phyloP scores from a whole-genome alignment of 2,113 vertebrate genomes.

The Ailuropoda melanoleuca region DNA sequence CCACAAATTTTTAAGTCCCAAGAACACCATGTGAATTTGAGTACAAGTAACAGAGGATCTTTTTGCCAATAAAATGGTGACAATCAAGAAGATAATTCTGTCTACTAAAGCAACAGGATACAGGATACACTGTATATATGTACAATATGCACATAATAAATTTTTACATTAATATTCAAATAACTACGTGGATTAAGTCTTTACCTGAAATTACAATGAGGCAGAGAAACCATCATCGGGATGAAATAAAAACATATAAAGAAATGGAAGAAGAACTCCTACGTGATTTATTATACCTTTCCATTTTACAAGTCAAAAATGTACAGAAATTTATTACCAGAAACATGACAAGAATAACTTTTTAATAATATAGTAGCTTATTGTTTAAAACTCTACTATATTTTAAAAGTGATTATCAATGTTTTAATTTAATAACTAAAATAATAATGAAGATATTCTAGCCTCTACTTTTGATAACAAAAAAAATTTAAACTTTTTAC shows the following conservation, averaged over 20 bases:
- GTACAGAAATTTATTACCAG: neutral
- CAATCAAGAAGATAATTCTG: conserved; percentile 1
- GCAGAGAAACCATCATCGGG: neutral
- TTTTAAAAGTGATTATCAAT: conserved; percentile 38
- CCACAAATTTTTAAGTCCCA: neutral
- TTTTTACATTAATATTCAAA: conserved; percentile 41
- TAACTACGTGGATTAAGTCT: neutral
- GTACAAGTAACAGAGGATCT: conserved; percentile 14
- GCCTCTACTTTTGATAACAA: conserved; percentile 11
- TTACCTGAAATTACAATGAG: neutral
- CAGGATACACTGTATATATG: too few species aligned
- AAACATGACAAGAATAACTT: neutral
- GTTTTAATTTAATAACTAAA: conserved; percentile 6
- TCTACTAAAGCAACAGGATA: conserved; percentile 12
- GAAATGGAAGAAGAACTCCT: neutral
- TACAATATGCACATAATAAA: neutral
- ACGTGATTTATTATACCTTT: neutral
- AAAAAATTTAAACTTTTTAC: neutral
- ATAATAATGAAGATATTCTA: neutral
- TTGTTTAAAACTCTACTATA: neutral
- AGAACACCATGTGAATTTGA: conserved; percentile 11
- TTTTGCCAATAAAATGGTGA: conserved; percentile 13
- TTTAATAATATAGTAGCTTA: neutral
- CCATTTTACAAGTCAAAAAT: conserved; percentile 11
- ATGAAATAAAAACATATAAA: conserved; percentile 44